Evolutionary conservation across 2,797 vertebrate species (phyloP).

Genomic region (Pantherophis vulpinus): DNA sequence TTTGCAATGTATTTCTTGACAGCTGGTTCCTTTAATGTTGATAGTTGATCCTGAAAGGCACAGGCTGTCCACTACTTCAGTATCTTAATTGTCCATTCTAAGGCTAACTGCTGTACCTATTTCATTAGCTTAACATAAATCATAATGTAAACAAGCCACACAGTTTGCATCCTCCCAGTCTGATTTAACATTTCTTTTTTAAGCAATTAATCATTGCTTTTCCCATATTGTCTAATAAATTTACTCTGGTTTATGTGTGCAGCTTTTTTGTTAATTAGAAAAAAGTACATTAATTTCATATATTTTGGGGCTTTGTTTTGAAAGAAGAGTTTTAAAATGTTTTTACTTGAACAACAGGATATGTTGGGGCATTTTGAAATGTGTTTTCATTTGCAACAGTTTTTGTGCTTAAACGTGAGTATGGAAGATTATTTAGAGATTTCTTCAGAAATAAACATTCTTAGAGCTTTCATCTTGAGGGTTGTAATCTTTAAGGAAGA

Average conservation of each 20-base stretch:
- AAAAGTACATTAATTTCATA: not conserved
- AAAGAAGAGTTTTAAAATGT: not conserved
- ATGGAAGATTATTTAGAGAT: slow-evolving; percentile 28
- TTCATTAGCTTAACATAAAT: not conserved
- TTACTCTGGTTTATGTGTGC: not conserved
- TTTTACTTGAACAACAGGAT: not conserved
- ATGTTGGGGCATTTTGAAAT: not conserved
- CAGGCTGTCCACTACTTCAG: not conserved
- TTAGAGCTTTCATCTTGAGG: slow-evolving; percentile 37
- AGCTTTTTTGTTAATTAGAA: not conserved
- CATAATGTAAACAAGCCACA: not conserved
- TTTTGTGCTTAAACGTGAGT: not conserved
- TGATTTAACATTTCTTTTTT: not conserved
- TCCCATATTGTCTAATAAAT: not conserved
- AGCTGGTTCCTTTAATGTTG: not conserved
- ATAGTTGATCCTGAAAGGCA: not conserved
- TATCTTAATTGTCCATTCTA: not conserved
- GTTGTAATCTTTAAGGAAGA: slow-evolving; percentile 22
- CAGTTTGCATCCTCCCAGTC: not conserved
- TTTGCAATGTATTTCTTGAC: not conserved
- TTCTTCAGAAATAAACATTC: slow-evolving; percentile 21
- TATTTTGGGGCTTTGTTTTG: not conserved
- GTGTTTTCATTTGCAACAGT: slow-evolving; percentile 7
- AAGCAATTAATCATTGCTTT: not conserved
- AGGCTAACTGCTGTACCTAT: not conserved